phyloP scores from a whole-genome alignment of 2,888 invertebrate genomes.

The Anorthoa munda region DNA sequence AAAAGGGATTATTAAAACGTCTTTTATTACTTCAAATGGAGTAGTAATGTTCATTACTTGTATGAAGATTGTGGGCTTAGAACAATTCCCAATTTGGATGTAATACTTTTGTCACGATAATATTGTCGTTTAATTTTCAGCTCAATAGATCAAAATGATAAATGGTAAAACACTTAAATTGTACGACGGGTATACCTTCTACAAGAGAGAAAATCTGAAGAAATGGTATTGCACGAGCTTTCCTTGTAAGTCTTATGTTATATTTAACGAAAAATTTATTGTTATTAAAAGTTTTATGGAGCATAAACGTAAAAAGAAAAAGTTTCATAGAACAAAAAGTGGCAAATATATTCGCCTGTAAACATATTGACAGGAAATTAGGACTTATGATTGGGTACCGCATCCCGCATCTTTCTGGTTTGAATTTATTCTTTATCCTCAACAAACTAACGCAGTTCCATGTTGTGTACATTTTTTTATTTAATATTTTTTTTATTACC shows the following conservation, averaged over 20 bases:
- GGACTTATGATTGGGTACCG: no score
- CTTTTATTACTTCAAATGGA: no score
- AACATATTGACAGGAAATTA: background rate
- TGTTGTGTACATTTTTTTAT: no score
- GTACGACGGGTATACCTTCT: slow-evolving; percentile 54
- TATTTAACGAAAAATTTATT: slow-evolving; percentile 7
- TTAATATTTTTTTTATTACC: no score
- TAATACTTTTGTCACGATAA: background rate
- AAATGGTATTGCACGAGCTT: slow-evolving; percentile 54
- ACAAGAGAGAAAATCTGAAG: slow-evolving; percentile 29
- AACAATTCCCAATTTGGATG: background rate
- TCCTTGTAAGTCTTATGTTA: slow-evolving; percentile 46
- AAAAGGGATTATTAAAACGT: no score
- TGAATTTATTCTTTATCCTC: no score
- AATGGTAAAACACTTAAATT: slow-evolving; percentile 49
- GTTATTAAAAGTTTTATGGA: slow-evolving; percentile 10
- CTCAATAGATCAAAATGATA: slow-evolving; percentile 43
- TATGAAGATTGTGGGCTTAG: background rate
- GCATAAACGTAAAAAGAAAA: slow-evolving; percentile 37
- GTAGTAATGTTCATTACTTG: background rate
- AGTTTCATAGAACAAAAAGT: slow-evolving; percentile 9
- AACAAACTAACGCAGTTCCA: no score
- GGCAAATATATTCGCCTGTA: slow-evolving; percentile 42
- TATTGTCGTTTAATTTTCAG: background rate
- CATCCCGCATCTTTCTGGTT: no score